Base-by-base conservation (phyloP, 2,888 invertebrate species). In the Agrilus cyanescens region DNA sequence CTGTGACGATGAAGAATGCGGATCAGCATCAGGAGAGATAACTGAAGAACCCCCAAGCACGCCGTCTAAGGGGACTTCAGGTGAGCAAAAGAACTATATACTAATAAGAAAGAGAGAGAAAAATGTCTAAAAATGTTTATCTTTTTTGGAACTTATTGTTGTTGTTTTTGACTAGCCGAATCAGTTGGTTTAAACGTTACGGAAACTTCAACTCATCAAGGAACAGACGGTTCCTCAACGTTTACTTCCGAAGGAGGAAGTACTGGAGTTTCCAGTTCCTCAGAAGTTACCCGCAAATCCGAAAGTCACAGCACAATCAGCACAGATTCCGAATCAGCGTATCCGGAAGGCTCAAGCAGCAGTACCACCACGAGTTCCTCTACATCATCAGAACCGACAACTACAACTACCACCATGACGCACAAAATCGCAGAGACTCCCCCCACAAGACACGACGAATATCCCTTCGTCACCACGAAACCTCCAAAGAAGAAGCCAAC, bases 1-100 rank as follows among this genome's bases (percentile, higher is more conserved):
- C 6, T 66, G 66, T 46, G 88, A 89, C 54, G 89, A 89, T 54
- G 90, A 90, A 61, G 90, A 91, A 58, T 87, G 87, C 52, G 89
- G 88, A 1, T 87, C 87, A 0, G 89, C 89, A 0, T 78, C 80
- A 50, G 80, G 81, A 39, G 80, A 81, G 55, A 81, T 83, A 4
- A 58, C 61, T 1, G 85, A 85, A 53, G 82, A 79, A 46, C 64
- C 65, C 18, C 74, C 59, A 56, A 56, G 73, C 40, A 73, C 73
- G 7, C 73, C 75, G 37, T 75, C 77, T 0, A 74, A 64, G 48
- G 64, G 64, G 38, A 65, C 69, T 10, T 25, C 25, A 60, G 72
- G 71, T 72, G 55, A 60, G 68, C 69, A 70, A 56, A 34, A 16
- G 14, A 20, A 25, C 20, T 32, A 32, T 31, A 12, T 34, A 12